Conservation (phyloP, 1,140 invertebrate genomes). For the Drosophila parabipectinata region DNA sequence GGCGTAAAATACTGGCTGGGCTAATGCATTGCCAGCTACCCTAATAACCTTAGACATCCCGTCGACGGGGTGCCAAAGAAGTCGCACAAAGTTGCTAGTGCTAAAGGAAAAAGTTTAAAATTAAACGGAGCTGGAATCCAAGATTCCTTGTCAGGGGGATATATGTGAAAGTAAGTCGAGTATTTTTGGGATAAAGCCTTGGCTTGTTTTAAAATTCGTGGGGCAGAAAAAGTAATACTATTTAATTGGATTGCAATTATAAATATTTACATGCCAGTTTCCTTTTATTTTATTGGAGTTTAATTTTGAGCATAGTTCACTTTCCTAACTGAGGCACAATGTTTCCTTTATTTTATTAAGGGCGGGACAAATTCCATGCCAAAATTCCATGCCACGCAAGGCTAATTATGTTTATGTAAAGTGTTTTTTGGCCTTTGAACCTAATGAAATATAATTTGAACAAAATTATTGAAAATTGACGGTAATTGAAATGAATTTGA, state of each 20-base stretch:
- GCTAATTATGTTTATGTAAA: constrained; percentile 58
- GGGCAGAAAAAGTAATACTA: neutral
- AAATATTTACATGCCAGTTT: neutral
- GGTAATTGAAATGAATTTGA: constrained; percentile 81
- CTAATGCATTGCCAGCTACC: constrained; percentile 71
- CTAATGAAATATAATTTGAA: constrained; percentile 76
- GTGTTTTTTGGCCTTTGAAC: constrained; percentile 27
- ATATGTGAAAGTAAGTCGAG: neutral
- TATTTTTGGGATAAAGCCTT: neutral
- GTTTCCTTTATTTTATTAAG: neutral
- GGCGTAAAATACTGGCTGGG: constrained; percentile 60
- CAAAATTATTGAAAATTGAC: constrained; percentile 81
- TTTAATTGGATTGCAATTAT: neutral
- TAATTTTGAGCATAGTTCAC: neutral
- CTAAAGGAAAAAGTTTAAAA: constrained; percentile 71
- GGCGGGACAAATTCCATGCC: neutral
- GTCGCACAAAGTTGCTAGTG: constrained; percentile 56
- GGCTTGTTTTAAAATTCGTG: neutral
- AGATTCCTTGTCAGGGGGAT: neutral
- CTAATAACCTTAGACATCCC: constrained; percentile 58
- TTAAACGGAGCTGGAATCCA: constrained; percentile 65
- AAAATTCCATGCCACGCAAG: constrained; percentile 5
- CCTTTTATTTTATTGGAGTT: neutral
- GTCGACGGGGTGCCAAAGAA: constrained; percentile 28
- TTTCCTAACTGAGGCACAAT: too few species aligned